Conservation (phyloP, 2,113 vertebrate species). For the Sinosuthora webbiana region DNA sequence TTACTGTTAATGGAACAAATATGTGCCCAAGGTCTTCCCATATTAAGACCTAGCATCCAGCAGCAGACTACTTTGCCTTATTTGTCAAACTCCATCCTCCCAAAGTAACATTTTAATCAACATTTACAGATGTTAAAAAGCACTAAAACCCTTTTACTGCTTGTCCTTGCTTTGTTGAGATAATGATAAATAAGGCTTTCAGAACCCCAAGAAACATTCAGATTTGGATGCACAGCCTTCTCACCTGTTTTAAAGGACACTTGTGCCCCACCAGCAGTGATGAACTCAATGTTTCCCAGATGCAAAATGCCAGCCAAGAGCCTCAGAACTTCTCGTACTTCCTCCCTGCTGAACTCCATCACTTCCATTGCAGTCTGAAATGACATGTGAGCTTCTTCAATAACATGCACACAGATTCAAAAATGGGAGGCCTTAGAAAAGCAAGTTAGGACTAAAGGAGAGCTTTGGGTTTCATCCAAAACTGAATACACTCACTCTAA, state of each 20-base stretch:
- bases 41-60: background rate
- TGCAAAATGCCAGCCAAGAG: constrained; percentile 91
- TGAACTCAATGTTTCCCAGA: constrained; percentile 90
- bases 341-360: constrained; percentile 91
- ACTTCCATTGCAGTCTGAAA: constrained; percentile 89
- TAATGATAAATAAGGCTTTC: background rate
- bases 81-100: background rate
- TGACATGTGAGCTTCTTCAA: background rate
- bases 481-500: background rate
- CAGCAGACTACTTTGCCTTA: background rate
- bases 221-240: background rate
- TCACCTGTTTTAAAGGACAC: constrained; percentile 92
- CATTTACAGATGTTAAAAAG: background rate
- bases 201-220: background rate
- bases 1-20: background rate
- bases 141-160: background rate
- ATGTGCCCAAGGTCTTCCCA: background rate
- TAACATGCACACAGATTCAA: background rate
- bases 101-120: background rate
- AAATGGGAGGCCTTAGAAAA: background rate
- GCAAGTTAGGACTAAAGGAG: background rate
- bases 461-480: background rate
- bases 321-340: constrained; percentile 85
- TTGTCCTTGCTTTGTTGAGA: background rate
- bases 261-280: constrained; percentile 95